Percentiles rank a stretch among this genome's conserved stretches.
These are phyloP conservation scores for Tolmerus cingulatus DNA, from an alignment of 2,888 invertebrate species.

Conservation along the genomic window DNA sequence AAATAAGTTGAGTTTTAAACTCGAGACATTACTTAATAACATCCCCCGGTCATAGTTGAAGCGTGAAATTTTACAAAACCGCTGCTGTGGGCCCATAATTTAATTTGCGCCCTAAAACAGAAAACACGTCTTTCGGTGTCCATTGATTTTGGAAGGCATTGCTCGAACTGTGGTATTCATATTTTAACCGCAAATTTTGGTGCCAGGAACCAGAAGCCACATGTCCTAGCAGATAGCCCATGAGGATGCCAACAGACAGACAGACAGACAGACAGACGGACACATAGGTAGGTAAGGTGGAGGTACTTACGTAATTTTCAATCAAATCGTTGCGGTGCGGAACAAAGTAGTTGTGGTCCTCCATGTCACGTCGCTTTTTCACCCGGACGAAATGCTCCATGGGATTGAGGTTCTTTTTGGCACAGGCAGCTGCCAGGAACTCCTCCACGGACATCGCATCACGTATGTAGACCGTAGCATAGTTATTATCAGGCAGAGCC, in stretches of 20 bases:
- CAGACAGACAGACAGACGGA: background rate
- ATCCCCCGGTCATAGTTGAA: background rate
- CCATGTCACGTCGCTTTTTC: constrained; percentile 93
- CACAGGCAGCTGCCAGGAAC: constrained; percentile 91
- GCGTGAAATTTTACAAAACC: background rate
- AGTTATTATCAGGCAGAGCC: constrained; percentile 83
- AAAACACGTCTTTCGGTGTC: background rate
- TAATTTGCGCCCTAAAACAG: background rate
- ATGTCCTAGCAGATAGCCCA: background rate
- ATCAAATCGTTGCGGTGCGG: constrained; percentile 94
- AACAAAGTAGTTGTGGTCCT: constrained; percentile 95
- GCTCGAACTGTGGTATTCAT: background rate
- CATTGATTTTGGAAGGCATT: background rate
- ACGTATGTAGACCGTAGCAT: constrained; percentile 84
- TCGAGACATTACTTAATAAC: background rate
- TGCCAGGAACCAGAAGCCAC: background rate
- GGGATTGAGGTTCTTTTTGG: constrained; percentile 88
- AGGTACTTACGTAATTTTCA: constrained; percentile 87
- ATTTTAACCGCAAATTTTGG: background rate
- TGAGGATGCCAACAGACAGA: background rate
- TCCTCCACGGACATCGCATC: constrained; percentile 96
- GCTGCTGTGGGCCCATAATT: background rate
- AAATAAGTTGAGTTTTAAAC: background rate
- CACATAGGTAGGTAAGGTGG: background rate
- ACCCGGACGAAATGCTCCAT: constrained; percentile 96